Evolutionary conservation across 2,113 vertebrate species (phyloP).

Genomic region (Prunella fulvescens): DNA sequence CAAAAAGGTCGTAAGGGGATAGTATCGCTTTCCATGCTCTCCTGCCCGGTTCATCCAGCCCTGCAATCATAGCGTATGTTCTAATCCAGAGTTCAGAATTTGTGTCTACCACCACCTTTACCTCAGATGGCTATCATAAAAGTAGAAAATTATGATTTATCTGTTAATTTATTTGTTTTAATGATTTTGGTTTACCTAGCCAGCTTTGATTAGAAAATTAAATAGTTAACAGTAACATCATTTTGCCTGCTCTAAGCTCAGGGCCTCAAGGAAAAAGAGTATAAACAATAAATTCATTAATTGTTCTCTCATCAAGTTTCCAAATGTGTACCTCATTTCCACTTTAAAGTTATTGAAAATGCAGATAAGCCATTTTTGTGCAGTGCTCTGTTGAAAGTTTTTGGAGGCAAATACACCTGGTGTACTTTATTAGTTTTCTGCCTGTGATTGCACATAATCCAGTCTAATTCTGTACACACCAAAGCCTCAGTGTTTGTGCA

Average conservation of each 20-base stretch:
- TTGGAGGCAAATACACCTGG: background rate
- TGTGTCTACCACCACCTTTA: background rate
- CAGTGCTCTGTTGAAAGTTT: background rate
- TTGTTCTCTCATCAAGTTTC: background rate
- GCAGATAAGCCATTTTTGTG: background rate
- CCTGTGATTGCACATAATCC: background rate
- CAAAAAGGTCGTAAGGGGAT: background rate
- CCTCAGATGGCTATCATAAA: background rate
- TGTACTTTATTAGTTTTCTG: background rate
- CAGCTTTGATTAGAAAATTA: background rate
- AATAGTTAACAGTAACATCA: background rate
- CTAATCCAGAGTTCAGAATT: background rate
- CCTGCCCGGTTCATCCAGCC: background rate
- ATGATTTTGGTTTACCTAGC: background rate
- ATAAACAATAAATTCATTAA: background rate
- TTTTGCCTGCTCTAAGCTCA: background rate
- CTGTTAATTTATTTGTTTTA: background rate
- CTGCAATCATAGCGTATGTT: fast-evolving
- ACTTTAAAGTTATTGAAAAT: background rate
- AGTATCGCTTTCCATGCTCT: background rate
- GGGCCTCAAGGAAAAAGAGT: background rate
- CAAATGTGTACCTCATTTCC: background rate
- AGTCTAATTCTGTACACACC: background rate
- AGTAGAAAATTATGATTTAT: background rate
- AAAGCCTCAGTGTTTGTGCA: background rate